Percentiles rank a stretch among this genome's conserved stretches.
phyloP scores from a whole-genome alignment of 2,888 invertebrate species.

The Agrotis exclamationis region DNA sequence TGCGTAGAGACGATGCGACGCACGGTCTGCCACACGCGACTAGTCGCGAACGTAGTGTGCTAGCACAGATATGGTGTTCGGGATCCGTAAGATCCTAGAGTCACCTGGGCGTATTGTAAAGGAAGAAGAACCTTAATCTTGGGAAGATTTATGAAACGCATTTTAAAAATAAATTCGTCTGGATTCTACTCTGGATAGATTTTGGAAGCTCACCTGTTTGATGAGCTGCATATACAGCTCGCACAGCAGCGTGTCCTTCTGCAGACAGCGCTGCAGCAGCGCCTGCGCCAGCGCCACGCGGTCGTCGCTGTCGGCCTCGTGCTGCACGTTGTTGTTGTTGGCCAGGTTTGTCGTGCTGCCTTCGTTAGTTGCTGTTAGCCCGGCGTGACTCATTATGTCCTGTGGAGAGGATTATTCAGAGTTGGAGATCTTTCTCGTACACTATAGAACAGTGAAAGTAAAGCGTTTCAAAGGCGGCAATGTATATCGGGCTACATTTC shows the following conservation, averaged over 20 bases:
- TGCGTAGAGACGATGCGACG: no score
- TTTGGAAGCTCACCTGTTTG: conserved; percentile 92
- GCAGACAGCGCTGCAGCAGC: conserved; percentile 97
- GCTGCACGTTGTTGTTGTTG: conserved; percentile 83
- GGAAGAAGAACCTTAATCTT: no score
- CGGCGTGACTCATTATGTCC: conserved; percentile 96
- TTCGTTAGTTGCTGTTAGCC: conserved; percentile 91
- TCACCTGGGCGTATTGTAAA: no score
- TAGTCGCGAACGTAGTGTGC: no score
- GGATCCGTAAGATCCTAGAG: no score
- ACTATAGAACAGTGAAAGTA: no score
- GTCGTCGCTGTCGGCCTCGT: conserved; percentile 94
- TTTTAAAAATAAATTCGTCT: no score
- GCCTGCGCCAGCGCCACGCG: conserved; percentile 97
- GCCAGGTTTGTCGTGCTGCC: conserved; percentile 85
- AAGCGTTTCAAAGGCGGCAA: neutral
- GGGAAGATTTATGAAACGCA: no score
- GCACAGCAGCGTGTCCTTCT: conserved; percentile 96
- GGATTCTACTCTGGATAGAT: no score
- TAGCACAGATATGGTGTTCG: no score
- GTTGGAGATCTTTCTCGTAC: neutral
- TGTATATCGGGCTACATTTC: no score
- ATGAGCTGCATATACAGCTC: conserved; percentile 98
- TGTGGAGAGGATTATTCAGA: neutral
- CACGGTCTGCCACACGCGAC: no score